phyloP scores from a whole-genome alignment of 2,888 invertebrate species.

The Cryptus armator region DNA sequence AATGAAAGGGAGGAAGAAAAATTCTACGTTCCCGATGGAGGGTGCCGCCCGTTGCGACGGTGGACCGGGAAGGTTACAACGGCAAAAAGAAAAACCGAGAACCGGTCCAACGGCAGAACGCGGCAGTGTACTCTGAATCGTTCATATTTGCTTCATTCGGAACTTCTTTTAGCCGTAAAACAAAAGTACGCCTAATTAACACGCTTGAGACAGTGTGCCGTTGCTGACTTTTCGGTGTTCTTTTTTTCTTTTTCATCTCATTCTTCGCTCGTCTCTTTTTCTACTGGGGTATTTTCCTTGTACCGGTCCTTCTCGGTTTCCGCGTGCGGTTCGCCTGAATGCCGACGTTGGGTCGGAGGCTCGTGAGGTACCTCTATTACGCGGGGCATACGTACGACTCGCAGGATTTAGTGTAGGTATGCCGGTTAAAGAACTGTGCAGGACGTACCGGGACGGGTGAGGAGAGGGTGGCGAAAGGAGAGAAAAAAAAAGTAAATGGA shows the following conservation, averaged over 20 bases:
- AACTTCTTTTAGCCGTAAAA: constrained; percentile 76
- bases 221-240: constrained; percentile 63
- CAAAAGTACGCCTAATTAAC: constrained; percentile 83
- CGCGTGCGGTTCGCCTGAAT: constrained; percentile 73
- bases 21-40: constrained; percentile 35
- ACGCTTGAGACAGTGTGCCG: constrained; percentile 79
- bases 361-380: constrained; percentile 9
- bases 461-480: constrained; percentile 49
- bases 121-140: constrained; percentile 68
- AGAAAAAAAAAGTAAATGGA: constrained; percentile 40
- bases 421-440: constrained; percentile 41
- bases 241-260: constrained; percentile 34
- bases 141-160: constrained; percentile 81
- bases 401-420: constrained; percentile 44
- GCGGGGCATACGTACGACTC: constrained; percentile 28
- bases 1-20: constrained; percentile 40
- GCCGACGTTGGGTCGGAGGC: constrained; percentile 58
- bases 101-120: constrained; percentile 8
- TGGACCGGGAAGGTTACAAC: constrained; percentile 43
- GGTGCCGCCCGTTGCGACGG: constrained; percentile 32
- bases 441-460: constrained; percentile 57
- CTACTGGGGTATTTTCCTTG: constrained; percentile 36
- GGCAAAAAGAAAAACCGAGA: constrained; percentile 26
- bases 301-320: constrained; percentile 64
- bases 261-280: constrained; percentile 19